Evolutionary conservation across 2,888 invertebrate species (phyloP), one percentile per base, ranked within the genome.

Genomic region (Cerastis leucographa): DNA sequence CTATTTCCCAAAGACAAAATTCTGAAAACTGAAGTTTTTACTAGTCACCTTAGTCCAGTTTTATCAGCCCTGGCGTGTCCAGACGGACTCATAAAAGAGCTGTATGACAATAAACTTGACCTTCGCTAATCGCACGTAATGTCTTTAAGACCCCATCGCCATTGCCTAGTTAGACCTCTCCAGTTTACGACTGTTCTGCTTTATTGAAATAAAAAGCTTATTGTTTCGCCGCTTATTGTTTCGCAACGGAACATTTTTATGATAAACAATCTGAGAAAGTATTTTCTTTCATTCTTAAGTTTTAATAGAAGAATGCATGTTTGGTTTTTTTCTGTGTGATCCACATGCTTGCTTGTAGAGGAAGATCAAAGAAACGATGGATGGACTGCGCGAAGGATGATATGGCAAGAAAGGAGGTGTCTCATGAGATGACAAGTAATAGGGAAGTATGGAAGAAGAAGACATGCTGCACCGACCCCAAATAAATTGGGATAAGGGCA

Each of bases 71-170:
- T 72, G n/a, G 8, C 40, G 35, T 19, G 25, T 56, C 25, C 66
- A 74, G 72, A 68, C 54, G 11, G 40, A 25, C 56, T 80, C 80
- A 70, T 83, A 84, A 88, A 85, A 71, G 74, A 76, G 44, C 61
- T 72, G 67, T 72, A 70, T 71, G 75, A 72, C 72, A 74, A 70
- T 81, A 76, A 81, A 80, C 78, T 77, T 80, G 78, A 80, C 88
- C 84, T 88, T 84, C 25, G 68, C 80, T 88, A 80, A 87, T 86
- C 86, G 78, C 76, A 80, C 71, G 70, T 78, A 71, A 75, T 79
- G 66, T 76, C 74, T 86, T 72, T 76, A 81, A 74, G 68, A 73
- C 62, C 61, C 66, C 65, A 74, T 79, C 12, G 51, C 67, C 62
- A 80, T 76, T 72, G 74, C 62, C 71, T 71, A 78, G 74, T 78